Percentiles rank a stretch among this genome's conserved stretches.
phyloP scores from a whole-genome alignment of 2,888 invertebrate species.

The Conchocele bisecta region DNA sequence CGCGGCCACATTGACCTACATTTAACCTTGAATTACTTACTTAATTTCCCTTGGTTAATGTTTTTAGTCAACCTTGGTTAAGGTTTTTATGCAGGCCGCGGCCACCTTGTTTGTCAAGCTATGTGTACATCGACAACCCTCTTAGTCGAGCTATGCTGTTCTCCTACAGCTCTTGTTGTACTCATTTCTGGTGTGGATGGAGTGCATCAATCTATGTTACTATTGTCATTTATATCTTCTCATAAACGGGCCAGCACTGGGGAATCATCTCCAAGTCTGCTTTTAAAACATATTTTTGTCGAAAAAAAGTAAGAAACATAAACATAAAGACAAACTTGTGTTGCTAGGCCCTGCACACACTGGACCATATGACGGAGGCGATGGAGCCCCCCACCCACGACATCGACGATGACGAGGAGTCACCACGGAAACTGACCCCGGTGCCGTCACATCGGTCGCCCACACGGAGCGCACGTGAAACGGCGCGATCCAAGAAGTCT shows the following conservation, averaged over 20 bases:
- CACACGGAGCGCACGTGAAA: constrained; percentile 54
- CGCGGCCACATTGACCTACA: no score
- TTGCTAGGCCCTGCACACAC: constrained; percentile 44
- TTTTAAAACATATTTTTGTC: background rate
- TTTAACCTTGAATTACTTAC: no score
- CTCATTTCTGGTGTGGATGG: no score
- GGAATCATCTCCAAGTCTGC: background rate
- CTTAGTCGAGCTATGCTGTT: no score
- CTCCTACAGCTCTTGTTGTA: no score
- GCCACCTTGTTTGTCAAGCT: no score
- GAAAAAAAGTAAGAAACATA: no score
- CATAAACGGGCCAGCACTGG: background rate
- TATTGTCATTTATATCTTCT: background rate
- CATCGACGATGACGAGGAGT: constrained; percentile 12
- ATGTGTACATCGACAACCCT: no score
- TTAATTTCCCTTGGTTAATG: no score
- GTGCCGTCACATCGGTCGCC: constrained; percentile 61
- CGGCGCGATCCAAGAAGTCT: constrained; percentile 43
- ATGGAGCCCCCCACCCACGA: constrained; percentile 40
- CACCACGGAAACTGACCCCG: constrained; percentile 47
- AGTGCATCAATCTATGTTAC: background rate
- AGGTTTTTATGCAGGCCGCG: no score
- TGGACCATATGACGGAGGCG: constrained; percentile 56
- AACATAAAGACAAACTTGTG: background rate
- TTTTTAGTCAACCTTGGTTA: no score